Evolutionary conservation across 2,113 vertebrate genomes (phyloP), one percentile per base, ranked within the genome.

Genomic region (Hylia prasina): DNA sequence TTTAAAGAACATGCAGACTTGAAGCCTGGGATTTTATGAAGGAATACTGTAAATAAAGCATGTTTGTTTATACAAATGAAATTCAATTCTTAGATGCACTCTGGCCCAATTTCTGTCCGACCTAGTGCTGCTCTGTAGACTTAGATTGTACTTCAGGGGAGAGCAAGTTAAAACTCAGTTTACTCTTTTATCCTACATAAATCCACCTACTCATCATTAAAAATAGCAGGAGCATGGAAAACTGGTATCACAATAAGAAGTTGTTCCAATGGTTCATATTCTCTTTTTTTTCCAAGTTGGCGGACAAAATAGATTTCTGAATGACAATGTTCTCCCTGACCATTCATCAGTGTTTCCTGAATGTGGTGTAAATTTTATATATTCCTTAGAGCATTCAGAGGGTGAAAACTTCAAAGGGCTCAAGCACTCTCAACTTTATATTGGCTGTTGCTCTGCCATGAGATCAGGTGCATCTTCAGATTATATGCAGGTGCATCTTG

Each of bases 101-200:
- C 76, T 91, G 80, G 66, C 71, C 78, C 66, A 65, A 33, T 94
- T 95, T 96, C 76, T 96, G 37, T 84, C 68, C 0, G 5, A 94
- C 76, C 75, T 65, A 71, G 54, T 48, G 30, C 72, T 93, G 40
- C 56, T 70, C 68, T 54, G 23, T 70, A 81, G 56, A 47, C 37
- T 79, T 66, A 65, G 63, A 57, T 85, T 75, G 63, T 58, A 75
- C 63, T 91, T 91, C 28, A 80, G 58, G 51, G 58, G 65, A 54
- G 57, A 86, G 47, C 72, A 91, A 81, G 75, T 81, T 72, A 80
- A 65, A 81, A 70, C 79, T 94, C 75, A 19, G n/a, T 92, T 93
- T 96, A 73, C 48, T 94, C 95, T 97, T 97, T 96, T 97, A 96
- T 94, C 81, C 97, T 97, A 92, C 96, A 91, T 97, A 98, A 97